Evolutionary conservation across 1,140 invertebrate species (phyloP).

Genomic region (Telenomus remus): DNA sequence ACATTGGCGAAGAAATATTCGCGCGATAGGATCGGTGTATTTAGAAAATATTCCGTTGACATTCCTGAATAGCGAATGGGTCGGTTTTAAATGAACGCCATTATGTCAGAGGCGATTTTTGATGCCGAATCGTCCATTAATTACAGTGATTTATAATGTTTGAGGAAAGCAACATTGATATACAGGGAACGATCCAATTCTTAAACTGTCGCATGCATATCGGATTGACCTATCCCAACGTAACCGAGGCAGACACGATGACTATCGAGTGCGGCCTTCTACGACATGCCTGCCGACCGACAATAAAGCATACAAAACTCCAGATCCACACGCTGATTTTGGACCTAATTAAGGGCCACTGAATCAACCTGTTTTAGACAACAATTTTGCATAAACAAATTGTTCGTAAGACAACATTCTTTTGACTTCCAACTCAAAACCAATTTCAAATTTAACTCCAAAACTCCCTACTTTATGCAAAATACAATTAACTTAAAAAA

Average conservation of each 20-base stretch:
- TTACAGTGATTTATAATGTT: slow-evolving; percentile 46
- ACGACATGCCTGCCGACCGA: slow-evolving; percentile 48
- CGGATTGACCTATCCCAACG: slow-evolving; percentile 57
- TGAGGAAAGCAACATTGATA: slow-evolving; percentile 33
- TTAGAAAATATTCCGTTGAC: slow-evolving; percentile 14
- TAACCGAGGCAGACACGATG: slow-evolving; percentile 49
- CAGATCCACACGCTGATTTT: slow-evolving; percentile 44
- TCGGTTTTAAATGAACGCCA: slow-evolving; percentile 22
- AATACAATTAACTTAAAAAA: too few relatives aligned
- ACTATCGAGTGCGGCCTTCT: slow-evolving; percentile 53
- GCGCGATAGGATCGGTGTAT: slow-evolving; percentile 20
- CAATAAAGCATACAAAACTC: slow-evolving; percentile 47
- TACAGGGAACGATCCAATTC: slow-evolving; percentile 45
- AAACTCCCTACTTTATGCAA: too few relatives aligned
- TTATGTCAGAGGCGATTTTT: slow-evolving; percentile 50
- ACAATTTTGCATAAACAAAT: too few relatives aligned
- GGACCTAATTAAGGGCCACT: slow-evolving; percentile 19
- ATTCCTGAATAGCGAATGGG: slow-evolving; percentile 16
- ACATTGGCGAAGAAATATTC: slow-evolving; percentile 2
- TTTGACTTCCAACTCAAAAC: too few relatives aligned
- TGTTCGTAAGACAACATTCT: too few relatives aligned
- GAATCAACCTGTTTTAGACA: too few relatives aligned
- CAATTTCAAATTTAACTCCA: too few relatives aligned
- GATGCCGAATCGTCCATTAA: slow-evolving; percentile 48
- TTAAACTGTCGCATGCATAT: slow-evolving; percentile 46